A percentile compares a stretch with the other conserved stretches of the same genome.
Conservation (phyloP, 1,140 invertebrate species). For the Drosophila varians region DNA sequence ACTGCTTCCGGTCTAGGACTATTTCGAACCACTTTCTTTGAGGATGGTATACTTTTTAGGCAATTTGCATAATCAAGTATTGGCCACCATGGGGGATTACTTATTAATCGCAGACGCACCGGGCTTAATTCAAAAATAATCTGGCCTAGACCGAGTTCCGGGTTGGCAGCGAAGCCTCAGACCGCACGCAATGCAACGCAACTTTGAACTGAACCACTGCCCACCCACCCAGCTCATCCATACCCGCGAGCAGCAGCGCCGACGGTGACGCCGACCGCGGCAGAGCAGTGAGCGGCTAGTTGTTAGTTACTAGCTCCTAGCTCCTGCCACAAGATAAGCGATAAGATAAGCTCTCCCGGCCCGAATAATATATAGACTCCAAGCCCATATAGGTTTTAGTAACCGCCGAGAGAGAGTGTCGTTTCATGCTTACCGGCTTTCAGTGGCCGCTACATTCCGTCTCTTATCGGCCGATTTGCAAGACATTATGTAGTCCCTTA, state of each 20-base stretch:
- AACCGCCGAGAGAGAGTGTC: neutral
- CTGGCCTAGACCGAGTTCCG: constrained; percentile 4
- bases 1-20: neutral
- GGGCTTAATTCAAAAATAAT: neutral
- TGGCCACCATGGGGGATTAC: neutral
- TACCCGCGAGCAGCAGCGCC: constrained; percentile 14
- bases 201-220: constrained; percentile 59
- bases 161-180: constrained; percentile 14
- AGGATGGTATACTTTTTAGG: neutral
- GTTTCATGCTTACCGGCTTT: constrained; percentile 20
- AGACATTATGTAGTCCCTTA: constrained; percentile 17
- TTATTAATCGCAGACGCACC: constrained; percentile 13
- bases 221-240: constrained; percentile 37
- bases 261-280: constrained; percentile 3
- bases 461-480: constrained; percentile 24
- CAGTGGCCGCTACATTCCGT: neutral
- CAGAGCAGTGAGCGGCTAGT: constrained; percentile 3
- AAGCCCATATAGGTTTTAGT: constrained; percentile 1
- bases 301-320: constrained; percentile 9
- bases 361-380: constrained; percentile 1
- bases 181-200: constrained; percentile 69
- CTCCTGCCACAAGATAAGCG: constrained; percentile 45
- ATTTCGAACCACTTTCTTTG: neutral
- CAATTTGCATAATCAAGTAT: neutral
- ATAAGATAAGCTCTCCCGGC: constrained; percentile 34